Percentiles rank a stretch among this genome's conserved stretches.
phyloP scores from a whole-genome alignment of 2,797 vertebrate genomes.

The Chaunax sp. region DNA sequence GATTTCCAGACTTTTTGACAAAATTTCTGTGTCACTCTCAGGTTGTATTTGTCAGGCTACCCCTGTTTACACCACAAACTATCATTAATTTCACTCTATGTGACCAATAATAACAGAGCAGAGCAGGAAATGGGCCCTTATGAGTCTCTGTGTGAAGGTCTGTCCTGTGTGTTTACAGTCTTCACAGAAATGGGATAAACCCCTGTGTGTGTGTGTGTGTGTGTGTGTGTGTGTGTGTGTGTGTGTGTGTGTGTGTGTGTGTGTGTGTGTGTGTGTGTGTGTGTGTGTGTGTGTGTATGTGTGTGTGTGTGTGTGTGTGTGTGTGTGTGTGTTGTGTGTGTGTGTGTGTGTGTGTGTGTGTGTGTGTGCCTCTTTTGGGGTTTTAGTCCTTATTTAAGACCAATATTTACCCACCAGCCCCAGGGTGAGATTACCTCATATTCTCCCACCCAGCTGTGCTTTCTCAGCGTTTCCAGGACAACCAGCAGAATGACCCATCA shows the following conservation, averaged over 20 bases:
- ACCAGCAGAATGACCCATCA: constrained; percentile 91
- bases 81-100: constrained; percentile 53
- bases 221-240: constrained; percentile 71
- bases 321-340: constrained; percentile 74
- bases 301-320: constrained; percentile 67
- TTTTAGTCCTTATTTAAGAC: constrained; percentile 92
- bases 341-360: constrained; percentile 64
- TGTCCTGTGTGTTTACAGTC: constrained; percentile 58
- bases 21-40: constrained; percentile 14
- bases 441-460: constrained; percentile 94
- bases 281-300: constrained; percentile 70
- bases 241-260: constrained; percentile 61
- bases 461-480: constrained; percentile 91
- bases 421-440: constrained; percentile 95
- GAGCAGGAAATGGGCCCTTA: constrained; percentile 67
- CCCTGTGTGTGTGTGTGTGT: constrained; percentile 63
- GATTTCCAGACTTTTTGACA: constrained; percentile 14
- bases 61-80: constrained; percentile 49
- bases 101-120: constrained; percentile 61
- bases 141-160: constrained; percentile 57
- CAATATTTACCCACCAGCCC: constrained; percentile 96
- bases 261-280: constrained; percentile 35
- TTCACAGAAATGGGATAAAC: constrained; percentile 58
- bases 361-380: constrained; percentile 78
- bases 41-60: constrained; percentile 5